Evolutionary conservation across 2,797 vertebrate species (phyloP), one percentile per base, ranked within the genome.

Genomic region (Pangasius mekongensis): DNA sequence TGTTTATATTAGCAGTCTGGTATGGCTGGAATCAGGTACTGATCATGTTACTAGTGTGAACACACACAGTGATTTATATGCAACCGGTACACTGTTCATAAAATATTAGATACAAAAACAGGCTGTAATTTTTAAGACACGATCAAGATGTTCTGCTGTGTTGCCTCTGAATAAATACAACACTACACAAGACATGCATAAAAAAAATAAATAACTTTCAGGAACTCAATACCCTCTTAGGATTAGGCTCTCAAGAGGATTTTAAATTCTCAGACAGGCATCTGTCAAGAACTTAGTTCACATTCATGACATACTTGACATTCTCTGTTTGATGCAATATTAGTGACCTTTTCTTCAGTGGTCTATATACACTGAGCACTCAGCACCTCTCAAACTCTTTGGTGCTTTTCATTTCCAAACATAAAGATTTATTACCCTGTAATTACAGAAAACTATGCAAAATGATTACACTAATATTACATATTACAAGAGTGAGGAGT

Each of bases 201-300:
- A 80, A 62, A 39, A 5, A 64, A 47, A 82, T 27, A 14, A 43
- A 86, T 74, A 47, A 58, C 27, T 74, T 47, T 52, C 64, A 74
- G 54, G 76, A 84, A 83, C 43, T 22, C 22, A 62, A 43, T 74
- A 71, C 58, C 11, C 36, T n/a, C 20, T 85, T 73, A 62, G 83
- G 76, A 39, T 87, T 39, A 87, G 22, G 13, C 87, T 81, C 69
- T 86, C n/a, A 74, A 1, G 69, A 62, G 81, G 74, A 47, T 86
- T 87, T 86, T 7, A 87, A 89, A 86, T 84, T 90, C 87, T 86
- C 71, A 88, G 78, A 86, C 77, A 87, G 22, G 54, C 60, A 71
- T 52, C 67, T 84, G n/a, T 67, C 64, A 52, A 60, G 69, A 85
- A 83, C 71, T 54, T 89, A 49, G 76, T 86, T 69, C 49, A 78